Evolutionary conservation across 2,888 invertebrate genomes (phyloP).

Genomic region (Macrosiphum euphorbiae): DNA sequence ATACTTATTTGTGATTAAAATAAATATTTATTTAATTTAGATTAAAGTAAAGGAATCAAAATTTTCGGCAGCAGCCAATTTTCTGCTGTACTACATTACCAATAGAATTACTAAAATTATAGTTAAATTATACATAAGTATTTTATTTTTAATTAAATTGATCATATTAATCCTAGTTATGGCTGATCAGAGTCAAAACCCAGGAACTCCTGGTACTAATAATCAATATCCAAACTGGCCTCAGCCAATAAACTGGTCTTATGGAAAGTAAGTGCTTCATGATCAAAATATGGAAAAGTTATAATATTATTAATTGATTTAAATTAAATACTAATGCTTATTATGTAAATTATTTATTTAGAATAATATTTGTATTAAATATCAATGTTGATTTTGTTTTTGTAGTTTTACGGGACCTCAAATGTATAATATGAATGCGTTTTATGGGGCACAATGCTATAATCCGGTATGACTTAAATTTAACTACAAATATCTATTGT

Average conservation of each 20-base stretch:
- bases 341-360: not conserved
- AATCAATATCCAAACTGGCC: conserved; percentile 42
- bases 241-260: conserved; percentile 55
- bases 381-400: not conserved
- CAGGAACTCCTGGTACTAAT: conserved; percentile 13
- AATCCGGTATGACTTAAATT: conserved; percentile 37
- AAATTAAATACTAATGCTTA: not conserved
- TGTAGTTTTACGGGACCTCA: conserved; percentile 45
- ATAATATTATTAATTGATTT: not conserved
- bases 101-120: not conserved
- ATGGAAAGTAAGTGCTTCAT: conserved; percentile 21
- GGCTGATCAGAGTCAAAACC: conserved; percentile 49
- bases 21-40: not conserved
- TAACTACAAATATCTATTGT: not conserved
- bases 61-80: not conserved
- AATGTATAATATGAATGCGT: conserved; percentile 57
- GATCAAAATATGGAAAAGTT: not conserved
- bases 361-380: not conserved
- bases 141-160: not conserved
- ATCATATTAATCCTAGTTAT: conserved; percentile 26
- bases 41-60: too few relatives aligned
- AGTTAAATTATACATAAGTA: not conserved
- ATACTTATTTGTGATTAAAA: not conserved
- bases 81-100: not conserved
- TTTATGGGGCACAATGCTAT: conserved; percentile 48